A percentile compares a stretch with the other conserved stretches of the same genome.
Conservation (phyloP, 1,140 invertebrate genomes). For the Mya arenaria region DNA sequence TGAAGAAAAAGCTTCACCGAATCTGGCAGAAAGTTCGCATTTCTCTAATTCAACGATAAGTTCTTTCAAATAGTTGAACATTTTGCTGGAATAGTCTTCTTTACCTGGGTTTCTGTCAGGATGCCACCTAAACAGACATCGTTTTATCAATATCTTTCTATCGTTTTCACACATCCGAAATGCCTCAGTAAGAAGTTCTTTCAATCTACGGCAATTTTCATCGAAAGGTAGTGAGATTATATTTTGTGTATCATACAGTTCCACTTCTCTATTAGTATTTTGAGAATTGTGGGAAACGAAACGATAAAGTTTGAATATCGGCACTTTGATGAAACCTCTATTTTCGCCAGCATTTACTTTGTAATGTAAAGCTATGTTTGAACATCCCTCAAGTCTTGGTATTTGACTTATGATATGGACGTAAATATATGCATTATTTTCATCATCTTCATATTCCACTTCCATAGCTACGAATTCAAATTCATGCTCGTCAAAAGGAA, state of each 20-base stretch:
- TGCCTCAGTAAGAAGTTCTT: conserved; percentile 52
- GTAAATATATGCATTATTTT: conserved; percentile 37
- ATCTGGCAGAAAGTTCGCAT: background rate
- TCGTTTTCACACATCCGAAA: conserved; percentile 62
- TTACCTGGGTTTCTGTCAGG: conserved; percentile 77
- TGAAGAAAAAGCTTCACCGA: background rate
- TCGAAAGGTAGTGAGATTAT: conserved; percentile 20
- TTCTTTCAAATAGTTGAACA: conserved; percentile 67
- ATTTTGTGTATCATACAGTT: conserved; percentile 16
- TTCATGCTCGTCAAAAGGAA: conserved; percentile 30
- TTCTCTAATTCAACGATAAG: conserved; percentile 56
- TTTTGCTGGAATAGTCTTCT: conserved; percentile 64
- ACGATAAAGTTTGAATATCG: conserved; percentile 42
- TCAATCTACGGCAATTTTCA: conserved; percentile 35
- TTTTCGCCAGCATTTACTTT: background rate
- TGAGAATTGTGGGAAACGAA: background rate
- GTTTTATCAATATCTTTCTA: conserved; percentile 70
- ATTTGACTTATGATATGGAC: conserved; percentile 27
- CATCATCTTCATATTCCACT: background rate
- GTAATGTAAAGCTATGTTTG: background rate
- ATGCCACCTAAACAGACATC: conserved; percentile 77
- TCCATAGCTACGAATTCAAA: conserved; percentile 28
- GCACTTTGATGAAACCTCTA: conserved; percentile 9
- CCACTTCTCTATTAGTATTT: conserved; percentile 5
- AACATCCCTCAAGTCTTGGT: background rate